Percentiles rank a stretch among this genome's conserved stretches.
phyloP scores from a whole-genome alignment of 2,888 invertebrate species.

The Byasa hedistus region DNA sequence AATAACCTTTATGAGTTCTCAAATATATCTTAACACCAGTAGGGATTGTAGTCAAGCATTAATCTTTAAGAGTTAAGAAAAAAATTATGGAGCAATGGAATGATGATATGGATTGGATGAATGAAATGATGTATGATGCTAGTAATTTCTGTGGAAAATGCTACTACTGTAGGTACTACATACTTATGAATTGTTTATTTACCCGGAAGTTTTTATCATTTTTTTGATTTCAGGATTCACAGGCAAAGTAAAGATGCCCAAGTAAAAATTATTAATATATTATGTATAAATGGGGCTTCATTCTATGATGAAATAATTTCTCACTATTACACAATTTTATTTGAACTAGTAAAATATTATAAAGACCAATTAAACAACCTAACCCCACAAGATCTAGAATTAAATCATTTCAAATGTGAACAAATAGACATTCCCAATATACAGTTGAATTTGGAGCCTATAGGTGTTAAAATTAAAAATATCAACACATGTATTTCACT shows the following conservation, averaged over 20 bases:
- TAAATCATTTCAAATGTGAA: conserved; percentile 72
- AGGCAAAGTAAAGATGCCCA: conserved; percentile 77
- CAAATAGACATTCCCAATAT: conserved; percentile 59
- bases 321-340: conserved; percentile 71
- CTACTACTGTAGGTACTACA: too few relatives aligned
- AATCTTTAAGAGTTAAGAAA: too few relatives aligned
- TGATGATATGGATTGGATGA: too few relatives aligned
- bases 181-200: too few relatives aligned
- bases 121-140: too few relatives aligned
- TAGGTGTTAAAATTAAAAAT: conserved; percentile 60
- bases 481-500: conserved; percentile 56
- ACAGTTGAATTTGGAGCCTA: conserved; percentile 64
- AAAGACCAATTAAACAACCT: conserved; percentile 43
- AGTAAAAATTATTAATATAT: conserved; percentile 74
- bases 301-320: conserved; percentile 70
- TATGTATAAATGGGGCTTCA: conserved; percentile 72
- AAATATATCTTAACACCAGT: too few relatives aligned
- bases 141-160: too few relatives aligned
- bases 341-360: conserved; percentile 66
- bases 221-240: conserved; percentile 68
- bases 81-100: too few relatives aligned
- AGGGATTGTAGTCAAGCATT: too few relatives aligned
- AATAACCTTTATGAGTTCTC: not conserved
- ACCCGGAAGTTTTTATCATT: too few relatives aligned
- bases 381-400: conserved; percentile 37